Base-by-base conservation (phyloP, 1,140 invertebrate species). In the Vollenhovia emeryi region DNA sequence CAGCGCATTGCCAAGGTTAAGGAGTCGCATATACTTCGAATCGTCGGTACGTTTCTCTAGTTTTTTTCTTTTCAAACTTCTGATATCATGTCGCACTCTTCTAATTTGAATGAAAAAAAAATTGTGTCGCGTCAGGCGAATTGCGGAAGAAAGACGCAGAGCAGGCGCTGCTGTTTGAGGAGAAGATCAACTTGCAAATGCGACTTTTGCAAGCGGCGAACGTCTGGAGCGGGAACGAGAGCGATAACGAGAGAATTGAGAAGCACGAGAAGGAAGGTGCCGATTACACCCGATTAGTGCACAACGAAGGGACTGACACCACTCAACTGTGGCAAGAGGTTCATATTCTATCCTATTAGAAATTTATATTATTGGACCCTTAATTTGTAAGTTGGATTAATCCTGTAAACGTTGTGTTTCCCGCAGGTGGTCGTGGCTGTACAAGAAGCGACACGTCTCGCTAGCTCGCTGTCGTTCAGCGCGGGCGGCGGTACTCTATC, bases 91-190 rank as follows among this genome's bases (percentile, higher is more conserved):
- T 83, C 40, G 18, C 69, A 74, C 27, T 24, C n/a, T 86, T 3
- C 9, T 27, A 33, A 66, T 48, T 40, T 36, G 13, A 33, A 62
- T 60, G 6, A 45, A 52, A 52, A n/a, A 45, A 52, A 62, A 64
- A 27, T 75, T 55, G 0, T 55, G 1, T 66, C n/a, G 1, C 94
- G 74, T 89, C 94, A 96, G 97, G 96, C 88, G 95, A 97, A 89
- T 94, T 99, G 89, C 96, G 98, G 50, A 97, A 98, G 71, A 99
- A 98, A 93, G 98, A 99, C 91, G 96, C 97, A 36, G 97, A 98
- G 90, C 97, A 98, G 88, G 98, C 98, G 7, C 93, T 97, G 36
- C 94, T 98, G 33, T 95, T 99, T 30, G 98, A 99, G 94, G 98
- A 98, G 89, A 99, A 99, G 93, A 97, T 99, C 95, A 96, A 96